Evolutionary conservation across 92 coral and sea anemone genomes (phyloP).

Genomic region (Porites evermanni): DNA sequence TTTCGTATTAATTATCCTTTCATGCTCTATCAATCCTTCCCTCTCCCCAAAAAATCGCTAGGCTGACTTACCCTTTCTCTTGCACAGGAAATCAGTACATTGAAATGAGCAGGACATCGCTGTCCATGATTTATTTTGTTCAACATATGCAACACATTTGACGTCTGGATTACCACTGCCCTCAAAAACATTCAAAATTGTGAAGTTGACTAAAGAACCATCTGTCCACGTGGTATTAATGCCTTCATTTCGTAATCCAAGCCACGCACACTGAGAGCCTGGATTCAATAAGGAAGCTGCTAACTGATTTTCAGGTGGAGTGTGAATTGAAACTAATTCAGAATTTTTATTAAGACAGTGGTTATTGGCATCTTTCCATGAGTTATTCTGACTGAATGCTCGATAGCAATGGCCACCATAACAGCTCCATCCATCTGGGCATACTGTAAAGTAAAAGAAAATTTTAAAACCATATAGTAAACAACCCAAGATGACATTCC

Average conservation of each 20-base stretch:
- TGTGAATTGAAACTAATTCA: not conserved
- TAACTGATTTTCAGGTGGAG: conserved; percentile 8
- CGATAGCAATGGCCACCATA: conserved; percentile 26
- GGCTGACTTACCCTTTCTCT: conserved; percentile 31
- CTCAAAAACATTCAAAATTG: not conserved
- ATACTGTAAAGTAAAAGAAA: not conserved
- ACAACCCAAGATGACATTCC: too few relatives aligned
- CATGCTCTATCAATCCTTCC: too few relatives aligned
- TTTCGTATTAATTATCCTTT: too few relatives aligned
- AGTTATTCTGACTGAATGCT: not conserved
- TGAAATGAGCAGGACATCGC: not conserved
- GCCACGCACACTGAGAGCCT: not conserved
- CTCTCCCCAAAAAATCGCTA: too few relatives aligned
- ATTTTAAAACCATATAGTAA: not conserved
- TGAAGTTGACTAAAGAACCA: conserved; percentile 6
- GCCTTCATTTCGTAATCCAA: not conserved
- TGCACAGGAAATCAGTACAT: conserved; percentile 18
- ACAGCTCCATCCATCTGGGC: conserved; percentile 22
- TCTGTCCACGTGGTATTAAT: not conserved
- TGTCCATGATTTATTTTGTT: not conserved
- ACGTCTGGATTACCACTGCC: not conserved
- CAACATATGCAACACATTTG: not conserved
- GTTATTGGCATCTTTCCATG: not conserved
- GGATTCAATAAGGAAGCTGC: not conserved
- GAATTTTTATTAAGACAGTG: conserved; percentile 24